Base-by-base conservation (phyloP, 2,113 vertebrate species). In the Syngnathus floridae region DNA sequence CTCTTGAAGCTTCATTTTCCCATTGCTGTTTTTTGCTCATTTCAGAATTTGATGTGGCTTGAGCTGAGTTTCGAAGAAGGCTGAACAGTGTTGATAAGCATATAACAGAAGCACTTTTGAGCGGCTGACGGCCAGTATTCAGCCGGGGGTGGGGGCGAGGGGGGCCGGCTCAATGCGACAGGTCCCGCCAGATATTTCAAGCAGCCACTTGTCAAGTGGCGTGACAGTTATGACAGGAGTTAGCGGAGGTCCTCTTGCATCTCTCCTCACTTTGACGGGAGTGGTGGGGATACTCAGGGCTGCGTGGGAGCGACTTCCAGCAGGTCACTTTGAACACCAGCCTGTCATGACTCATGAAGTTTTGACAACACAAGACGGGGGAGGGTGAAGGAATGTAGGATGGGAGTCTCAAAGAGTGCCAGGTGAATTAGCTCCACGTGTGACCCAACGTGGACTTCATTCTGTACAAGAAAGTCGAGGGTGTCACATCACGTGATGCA, bases 181-280 rank as follows among this genome's bases (percentile, higher is more conserved):
- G 74, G 79, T 84, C 80, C 79, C 76, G 22, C 41, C 4, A 79
- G 77, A 76, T 71, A 43, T 75, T 80, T 80, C 72, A 73, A 73
- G 70, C 74, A 66, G 62, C 64, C 21, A 70, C 80, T 79, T 82
- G 85, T 88, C 84, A 87, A 66, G 67, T 54, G 76, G 74, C 72
- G 56, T 86, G 87, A 88, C 84, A 84, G 83, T 79, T 88, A 68
- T 88, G 86, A 85, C 82, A 84, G 82, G 80, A 83, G 75, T 81
- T 76, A 73, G 71, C 70, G 55, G 70, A 80, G 82, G 81, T 83
- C 83, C 71, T 82, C 74, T 71, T 56, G 72, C 70, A 37, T 41
- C 70, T 73, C 69, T 69, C 73, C 67, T 71, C 75, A 62, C 62
- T 82, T 69, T 86, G 84, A 87, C 85, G 77, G 60, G 79, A 49